These are phyloP conservation scores for Orchesella cincta DNA, from an alignment of 1,140 invertebrate genomes.

Conservation along the genomic window DNA sequence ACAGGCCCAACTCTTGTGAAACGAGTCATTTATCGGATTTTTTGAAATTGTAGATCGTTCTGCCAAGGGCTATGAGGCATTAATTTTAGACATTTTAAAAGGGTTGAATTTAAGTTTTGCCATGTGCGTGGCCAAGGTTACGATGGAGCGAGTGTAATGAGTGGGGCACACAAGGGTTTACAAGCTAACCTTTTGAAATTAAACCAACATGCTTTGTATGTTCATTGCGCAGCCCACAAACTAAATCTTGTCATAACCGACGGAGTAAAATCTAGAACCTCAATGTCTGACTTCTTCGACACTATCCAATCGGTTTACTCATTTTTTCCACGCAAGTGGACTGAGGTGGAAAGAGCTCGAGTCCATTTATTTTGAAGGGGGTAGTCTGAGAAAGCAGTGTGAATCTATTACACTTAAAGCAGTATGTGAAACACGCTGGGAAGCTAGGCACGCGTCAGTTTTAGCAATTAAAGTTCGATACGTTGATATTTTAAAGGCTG, in stretches of 20 bases:
- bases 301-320: slow-evolving; percentile 45
- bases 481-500: too few relatives aligned
- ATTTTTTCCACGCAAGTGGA: slow-evolving; percentile 43
- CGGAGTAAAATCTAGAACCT: slow-evolving; percentile 45
- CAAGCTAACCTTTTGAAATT: slow-evolving; percentile 40
- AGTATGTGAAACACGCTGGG: neutral
- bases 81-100: slow-evolving; percentile 28
- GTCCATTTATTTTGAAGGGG: neutral
- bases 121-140: slow-evolving; percentile 50
- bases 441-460: neutral
- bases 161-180: slow-evolving; percentile 48
- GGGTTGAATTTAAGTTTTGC: slow-evolving; percentile 39
- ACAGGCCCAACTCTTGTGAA: neutral
- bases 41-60: neutral
- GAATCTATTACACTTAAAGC: neutral
- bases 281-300: slow-evolving; percentile 38
- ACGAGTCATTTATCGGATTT: neutral
- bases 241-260: slow-evolving; percentile 40
- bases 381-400: neutral
- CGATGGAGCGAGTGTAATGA: slow-evolving; percentile 50
- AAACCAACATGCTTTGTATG: slow-evolving; percentile 43
- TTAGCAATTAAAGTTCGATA: neutral
- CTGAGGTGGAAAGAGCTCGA: neutral
- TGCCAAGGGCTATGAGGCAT: neutral
- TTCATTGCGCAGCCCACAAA: slow-evolving; percentile 43